Percentiles rank a stretch among this genome's conserved stretches.
Evolutionary conservation across 1,140 invertebrate genomes (phyloP).

Genomic region (Drosophila hydei): DNA sequence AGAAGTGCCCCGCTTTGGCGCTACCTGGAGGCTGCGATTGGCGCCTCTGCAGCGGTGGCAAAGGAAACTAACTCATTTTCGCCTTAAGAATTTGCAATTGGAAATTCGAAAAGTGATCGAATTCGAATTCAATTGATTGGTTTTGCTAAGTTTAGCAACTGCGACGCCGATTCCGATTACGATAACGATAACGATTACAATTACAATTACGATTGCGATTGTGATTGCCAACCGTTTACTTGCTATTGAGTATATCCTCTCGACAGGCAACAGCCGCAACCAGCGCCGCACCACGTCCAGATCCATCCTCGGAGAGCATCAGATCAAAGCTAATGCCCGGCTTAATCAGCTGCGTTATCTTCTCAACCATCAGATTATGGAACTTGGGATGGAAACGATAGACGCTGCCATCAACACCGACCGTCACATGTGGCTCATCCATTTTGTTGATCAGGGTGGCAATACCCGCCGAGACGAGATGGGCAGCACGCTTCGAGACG

Average conservation of each 20-base stretch:
- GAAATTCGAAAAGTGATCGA: conserved; percentile 8
- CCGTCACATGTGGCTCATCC: conserved; percentile 94
- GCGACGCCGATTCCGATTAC: conserved; percentile 34
- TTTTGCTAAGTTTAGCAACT: conserved; percentile 41
- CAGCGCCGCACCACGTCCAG: conserved; percentile 98
- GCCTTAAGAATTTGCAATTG: conserved; percentile 20
- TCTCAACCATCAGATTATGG: conserved; percentile 97
- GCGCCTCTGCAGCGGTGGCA: conserved; percentile 25
- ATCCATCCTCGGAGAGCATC: conserved; percentile 99
- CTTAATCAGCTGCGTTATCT: conserved; percentile 91
- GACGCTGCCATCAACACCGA: conserved; percentile 99
- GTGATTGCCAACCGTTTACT: conserved; percentile 40
- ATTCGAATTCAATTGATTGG: conserved; percentile 29
- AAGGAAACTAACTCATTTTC: conserved; percentile 51
- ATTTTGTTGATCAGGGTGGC: conserved; percentile 94
- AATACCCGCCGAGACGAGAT: conserved; percentile 95
- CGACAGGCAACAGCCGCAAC: conserved; percentile 95
- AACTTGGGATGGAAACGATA: conserved; percentile 99
- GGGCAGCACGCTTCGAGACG: conserved; percentile 96
- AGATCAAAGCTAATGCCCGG: conserved; percentile 94
- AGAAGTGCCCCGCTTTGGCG: conserved; percentile 32
- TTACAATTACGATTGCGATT: conserved; percentile 4
- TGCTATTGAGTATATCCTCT: conserved; percentile 69
- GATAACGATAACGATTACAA: conserved; percentile 22
- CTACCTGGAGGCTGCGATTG: conserved; percentile 19